These are phyloP conservation scores for Megalopta genalis DNA, from an alignment of 1,140 invertebrate genomes.

Conservation along the genomic window DNA sequence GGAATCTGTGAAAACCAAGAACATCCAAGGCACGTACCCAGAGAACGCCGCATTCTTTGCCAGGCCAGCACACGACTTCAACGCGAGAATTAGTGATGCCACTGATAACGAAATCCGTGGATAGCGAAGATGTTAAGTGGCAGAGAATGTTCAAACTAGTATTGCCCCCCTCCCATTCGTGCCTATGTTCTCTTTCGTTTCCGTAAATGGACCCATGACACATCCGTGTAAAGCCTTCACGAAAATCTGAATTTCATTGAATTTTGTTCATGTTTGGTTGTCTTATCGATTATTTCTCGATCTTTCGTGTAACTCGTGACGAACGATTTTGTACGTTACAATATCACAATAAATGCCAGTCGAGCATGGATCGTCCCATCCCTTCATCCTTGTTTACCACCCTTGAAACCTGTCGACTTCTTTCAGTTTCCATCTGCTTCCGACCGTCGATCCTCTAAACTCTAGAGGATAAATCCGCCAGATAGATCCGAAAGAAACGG, in stretches of 20 bases:
- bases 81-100: no score
- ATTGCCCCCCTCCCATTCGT: not conserved
- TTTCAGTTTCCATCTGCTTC: no score
- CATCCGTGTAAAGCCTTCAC: slow-evolving; percentile 26
- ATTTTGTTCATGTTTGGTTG: no score
- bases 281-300: slow-evolving; percentile 19
- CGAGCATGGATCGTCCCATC: slow-evolving; percentile 65
- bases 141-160: not conserved
- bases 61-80: no score
- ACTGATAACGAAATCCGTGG: no score
- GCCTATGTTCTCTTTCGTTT: not conserved
- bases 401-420: no score
- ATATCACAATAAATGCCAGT: slow-evolving; percentile 77
- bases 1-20: no score
- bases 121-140: no score
- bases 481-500: not conserved
- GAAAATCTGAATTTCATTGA: slow-evolving; percentile 15
- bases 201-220: slow-evolving; percentile 14
- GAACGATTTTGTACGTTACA: slow-evolving; percentile 77
- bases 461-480: no score
- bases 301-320: slow-evolving; percentile 64
- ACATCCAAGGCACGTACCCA: no score
- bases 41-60: no score
- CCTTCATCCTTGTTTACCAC: not conserved
- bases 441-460: no score